Base-by-base conservation (phyloP, 1,140 invertebrate genomes). In the Zaprionus ornatus region DNA sequence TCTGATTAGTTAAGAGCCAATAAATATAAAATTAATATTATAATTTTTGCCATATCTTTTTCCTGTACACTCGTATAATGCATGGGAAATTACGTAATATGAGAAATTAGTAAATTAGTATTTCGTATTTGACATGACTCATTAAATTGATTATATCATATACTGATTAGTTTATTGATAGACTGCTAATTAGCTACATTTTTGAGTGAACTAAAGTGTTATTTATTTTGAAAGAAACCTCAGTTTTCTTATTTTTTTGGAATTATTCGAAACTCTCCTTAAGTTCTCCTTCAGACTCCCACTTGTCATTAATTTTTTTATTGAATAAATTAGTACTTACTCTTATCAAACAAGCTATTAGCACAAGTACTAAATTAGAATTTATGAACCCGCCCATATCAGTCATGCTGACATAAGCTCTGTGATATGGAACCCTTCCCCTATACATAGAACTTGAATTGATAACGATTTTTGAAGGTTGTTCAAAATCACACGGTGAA, bases 391-490 rank as follows among this genome's bases (percentile, higher is more conserved):
- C 45, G 19, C 6, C 45, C 45, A 7, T 50, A 50, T 50, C 45
- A 50, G 45, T 23, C 45, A 48, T 19, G 19, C 45, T 19, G 40
- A 17, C n/a, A 45, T 45, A 45, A 9, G 17, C 19, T 21, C 2
- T 48, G 17, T 48, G 45, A 50, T 50, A 50, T 19, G 10, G 1
- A 50, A 6, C 10, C 10, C 45, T 50, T 21, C 19, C 45, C 4
- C 10, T 10, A 23, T 23, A 48, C 40, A 7, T 17, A 27, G 52
- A n/a, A 13, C 59, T 23, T 32, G 9, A 45, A 17, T 7, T 23
- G 35, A 67, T 70, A 67, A 74, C 69, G 57, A 73, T 5, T n/a
- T 29, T 60, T 64, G 60, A 56, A 70, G 66, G 32, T 40, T 63
- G 40, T 57, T 29, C 40, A 2, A 74, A 62, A 32, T 70, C 32